Percentiles rank a stretch among this genome's conserved stretches.
Evolutionary conservation across 2,888 invertebrate species (phyloP).

Genomic region (Cylloceria caligata): DNA sequence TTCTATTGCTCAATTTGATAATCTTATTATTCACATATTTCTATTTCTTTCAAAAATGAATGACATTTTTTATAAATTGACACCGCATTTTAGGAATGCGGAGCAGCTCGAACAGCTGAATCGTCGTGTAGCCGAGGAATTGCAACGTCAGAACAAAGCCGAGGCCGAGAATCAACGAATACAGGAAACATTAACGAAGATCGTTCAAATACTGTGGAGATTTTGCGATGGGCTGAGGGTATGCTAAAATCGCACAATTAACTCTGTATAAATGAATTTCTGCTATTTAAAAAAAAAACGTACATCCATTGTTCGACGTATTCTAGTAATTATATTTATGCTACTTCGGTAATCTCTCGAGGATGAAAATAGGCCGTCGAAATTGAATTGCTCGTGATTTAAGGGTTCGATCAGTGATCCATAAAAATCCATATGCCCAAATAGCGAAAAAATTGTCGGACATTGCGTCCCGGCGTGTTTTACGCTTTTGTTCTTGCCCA

Average conservation of each 20-base stretch:
- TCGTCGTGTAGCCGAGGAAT: slow-evolving; percentile 86
- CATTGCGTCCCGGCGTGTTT: slow-evolving; percentile 55
- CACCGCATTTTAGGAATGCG: slow-evolving; percentile 87
- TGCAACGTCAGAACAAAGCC: slow-evolving; percentile 83
- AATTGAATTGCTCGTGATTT: slow-evolving; percentile 44
- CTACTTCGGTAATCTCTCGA: slow-evolving; percentile 44
- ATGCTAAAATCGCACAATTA: slow-evolving; percentile 53
- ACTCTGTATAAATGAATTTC: slow-evolving; percentile 30
- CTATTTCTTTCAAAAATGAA: not conserved
- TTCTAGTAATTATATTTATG: slow-evolving; percentile 57
- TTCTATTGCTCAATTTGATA: not conserved
- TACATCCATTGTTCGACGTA: slow-evolving; percentile 53
- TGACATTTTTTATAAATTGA: not conserved
- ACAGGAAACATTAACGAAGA: slow-evolving; percentile 71
- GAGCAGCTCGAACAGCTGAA: slow-evolving; percentile 89
- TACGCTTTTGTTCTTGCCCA: slow-evolving; percentile 53
- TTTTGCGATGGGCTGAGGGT: slow-evolving; percentile 79
- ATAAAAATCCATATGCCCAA: slow-evolving; percentile 48
- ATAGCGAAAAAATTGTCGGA: slow-evolving; percentile 48
- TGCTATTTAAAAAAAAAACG: slow-evolving; percentile 26
- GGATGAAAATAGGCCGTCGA: slow-evolving; percentile 19
- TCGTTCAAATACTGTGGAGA: slow-evolving; percentile 72
- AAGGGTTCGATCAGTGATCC: slow-evolving; percentile 24
- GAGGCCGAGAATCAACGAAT: slow-evolving; percentile 79
- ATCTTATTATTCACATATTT: not conserved